Evolutionary conservation across 1,140 invertebrate species (phyloP).

Genomic region (Bombus pyrosoma): DNA sequence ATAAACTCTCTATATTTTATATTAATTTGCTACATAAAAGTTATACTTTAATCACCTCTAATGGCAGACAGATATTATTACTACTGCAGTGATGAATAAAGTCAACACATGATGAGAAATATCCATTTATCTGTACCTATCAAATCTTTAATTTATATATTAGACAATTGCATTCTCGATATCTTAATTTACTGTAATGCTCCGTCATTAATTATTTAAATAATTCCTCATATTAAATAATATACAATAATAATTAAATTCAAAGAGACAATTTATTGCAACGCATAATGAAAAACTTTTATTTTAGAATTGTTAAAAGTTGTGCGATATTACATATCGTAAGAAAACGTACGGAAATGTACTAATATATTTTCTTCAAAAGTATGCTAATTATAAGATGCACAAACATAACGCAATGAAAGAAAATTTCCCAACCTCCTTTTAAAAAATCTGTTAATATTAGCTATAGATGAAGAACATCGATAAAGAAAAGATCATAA

Average conservation of each 20-base stretch:
- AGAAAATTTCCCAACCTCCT: slow-evolving; percentile 4
- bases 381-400: not conserved
- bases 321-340: slow-evolving; percentile 22
- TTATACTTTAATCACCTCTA: slow-evolving; percentile 43
- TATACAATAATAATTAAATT: slow-evolving; percentile 14
- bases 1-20: slow-evolving; percentile 51
- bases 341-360: slow-evolving; percentile 9
- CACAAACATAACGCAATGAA: not conserved
- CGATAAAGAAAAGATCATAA: not conserved
- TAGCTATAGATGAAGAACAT: not conserved
- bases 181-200: not conserved
- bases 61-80: slow-evolving; percentile 24
- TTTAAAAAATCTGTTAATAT: not conserved
- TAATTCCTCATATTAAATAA: not conserved
- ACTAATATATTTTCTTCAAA: not conserved
- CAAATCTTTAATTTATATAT: slow-evolving; percentile 4
- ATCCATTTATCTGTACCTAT: slow-evolving; percentile 7
- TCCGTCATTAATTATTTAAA: not conserved
- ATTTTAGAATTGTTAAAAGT: slow-evolving; percentile 3
- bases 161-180: not conserved
- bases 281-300: not conserved
- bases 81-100: slow-evolving; percentile 31
- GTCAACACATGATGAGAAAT: slow-evolving; percentile 21
- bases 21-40: slow-evolving; percentile 48
- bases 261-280: not conserved